Conservation (phyloP, 37 sponge, comb jelly and placozoan species). For the Sycon ciliatum region DNA sequence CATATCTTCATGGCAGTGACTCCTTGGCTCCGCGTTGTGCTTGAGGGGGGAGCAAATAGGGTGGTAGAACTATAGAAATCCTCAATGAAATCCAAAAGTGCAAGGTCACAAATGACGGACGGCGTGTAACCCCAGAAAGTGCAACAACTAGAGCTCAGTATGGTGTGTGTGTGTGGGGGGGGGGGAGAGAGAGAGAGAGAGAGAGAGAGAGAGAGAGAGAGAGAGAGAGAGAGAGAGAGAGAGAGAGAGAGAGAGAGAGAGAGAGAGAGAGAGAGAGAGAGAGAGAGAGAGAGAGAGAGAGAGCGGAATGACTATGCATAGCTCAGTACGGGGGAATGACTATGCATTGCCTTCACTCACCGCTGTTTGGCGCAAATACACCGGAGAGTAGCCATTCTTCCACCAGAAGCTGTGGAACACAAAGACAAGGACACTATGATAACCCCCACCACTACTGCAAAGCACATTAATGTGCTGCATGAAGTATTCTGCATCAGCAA, state of each 20-base stretch:
- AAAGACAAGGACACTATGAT: neutral
- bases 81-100: neutral
- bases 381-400: conserved; percentile 50
- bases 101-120: neutral
- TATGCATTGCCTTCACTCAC: conserved; percentile 25
- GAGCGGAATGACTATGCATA: neutral
- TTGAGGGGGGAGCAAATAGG: neutral
- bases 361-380: conserved; percentile 87
- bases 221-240: too few species aligned
- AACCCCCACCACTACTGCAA: too few species aligned
- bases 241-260: too few species aligned
- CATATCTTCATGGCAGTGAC: neutral
- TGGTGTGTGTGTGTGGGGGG: too few species aligned
- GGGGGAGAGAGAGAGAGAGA: too few species aligned
- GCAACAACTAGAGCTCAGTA: too few species aligned
- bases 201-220: too few species aligned
- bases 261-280: too few species aligned
- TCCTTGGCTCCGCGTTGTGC: neutral
- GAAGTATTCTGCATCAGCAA: too few species aligned
- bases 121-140: too few species aligned
- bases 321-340: neutral
- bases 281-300: too few species aligned
- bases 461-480: too few species aligned
- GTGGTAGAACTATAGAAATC: neutral
- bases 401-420: conserved; percentile 74